Percentiles rank a stretch among this genome's conserved stretches.
Conservation (phyloP, 2,797 vertebrate species). For the Eutrigla gurnardus region DNA sequence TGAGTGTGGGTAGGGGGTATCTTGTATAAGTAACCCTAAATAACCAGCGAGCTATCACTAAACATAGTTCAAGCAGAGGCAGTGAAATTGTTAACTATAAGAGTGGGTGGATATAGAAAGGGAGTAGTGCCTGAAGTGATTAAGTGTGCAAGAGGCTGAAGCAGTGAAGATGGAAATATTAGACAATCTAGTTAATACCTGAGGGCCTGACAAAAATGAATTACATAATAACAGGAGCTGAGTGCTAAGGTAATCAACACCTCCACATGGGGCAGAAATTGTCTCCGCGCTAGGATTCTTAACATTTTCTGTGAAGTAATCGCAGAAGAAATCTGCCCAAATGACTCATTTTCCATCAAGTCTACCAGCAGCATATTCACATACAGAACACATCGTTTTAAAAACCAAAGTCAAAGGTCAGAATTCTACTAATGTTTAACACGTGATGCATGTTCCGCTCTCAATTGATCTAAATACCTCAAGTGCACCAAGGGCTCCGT, state of each 20-base stretch:
- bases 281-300: constrained; percentile 33
- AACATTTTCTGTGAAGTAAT: constrained; percentile 37
- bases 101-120: constrained; percentile 25
- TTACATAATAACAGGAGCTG: constrained; percentile 36
- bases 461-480: constrained; percentile 1
- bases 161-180: constrained; percentile 46
- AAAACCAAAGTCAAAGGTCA: constrained; percentile 11
- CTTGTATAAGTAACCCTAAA: constrained; percentile 52
- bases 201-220: constrained; percentile 44
- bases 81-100: constrained; percentile 33
- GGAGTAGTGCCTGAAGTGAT: constrained; percentile 27
- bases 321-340: constrained; percentile 17
- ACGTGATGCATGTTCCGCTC: constrained; percentile 2
- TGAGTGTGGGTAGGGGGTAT: constrained; percentile 14
- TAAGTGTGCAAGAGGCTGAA: constrained; percentile 26
- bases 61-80: constrained; percentile 48
- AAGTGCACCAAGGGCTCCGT: constrained; percentile 4
- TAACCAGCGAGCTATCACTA: constrained; percentile 56
- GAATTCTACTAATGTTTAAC: background rate
- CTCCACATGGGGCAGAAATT: constrained; percentile 24
- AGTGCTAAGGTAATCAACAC: constrained; percentile 63
- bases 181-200: constrained; percentile 43
- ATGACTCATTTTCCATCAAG: constrained; percentile 16
- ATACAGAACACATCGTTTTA: background rate
- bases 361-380: background rate